Evolutionary conservation across 2,113 vertebrate genomes (phyloP).

Genomic region (Cryptomyrus ogoouensis): DNA sequence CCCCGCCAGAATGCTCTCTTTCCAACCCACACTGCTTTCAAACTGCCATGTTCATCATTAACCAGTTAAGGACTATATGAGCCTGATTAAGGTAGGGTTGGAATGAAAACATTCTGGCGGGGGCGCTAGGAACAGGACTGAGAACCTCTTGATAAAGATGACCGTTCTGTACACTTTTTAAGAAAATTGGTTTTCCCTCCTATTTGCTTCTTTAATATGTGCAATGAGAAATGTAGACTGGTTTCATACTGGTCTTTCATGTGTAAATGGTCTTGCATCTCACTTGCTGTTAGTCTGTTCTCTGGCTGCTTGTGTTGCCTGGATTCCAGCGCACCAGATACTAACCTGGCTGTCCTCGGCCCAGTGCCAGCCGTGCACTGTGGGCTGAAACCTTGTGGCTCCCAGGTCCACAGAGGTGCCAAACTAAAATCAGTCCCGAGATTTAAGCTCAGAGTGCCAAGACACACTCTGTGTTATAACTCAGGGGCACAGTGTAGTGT

Average conservation of each 20-base stretch:
- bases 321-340: constrained; percentile 78
- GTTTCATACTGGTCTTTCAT: not conserved
- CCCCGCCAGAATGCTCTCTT: no score
- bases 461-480: constrained; percentile 84
- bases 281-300: not conserved
- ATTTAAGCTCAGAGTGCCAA: constrained; percentile 87
- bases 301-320: not conserved
- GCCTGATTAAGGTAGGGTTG: no score
- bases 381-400: constrained; percentile 61
- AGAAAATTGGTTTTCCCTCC: not conserved
- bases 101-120: no score
- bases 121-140: no score
- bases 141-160: not conserved
- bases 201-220: not conserved
- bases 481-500: constrained; percentile 74
- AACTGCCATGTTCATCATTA: no score
- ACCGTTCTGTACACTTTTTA: not conserved
- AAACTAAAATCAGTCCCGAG: constrained; percentile 75
- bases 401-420: constrained; percentile 80
- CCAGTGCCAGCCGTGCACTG: constrained; percentile 48
- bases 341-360: constrained; percentile 72
- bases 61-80: no score
- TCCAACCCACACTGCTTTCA: no score
- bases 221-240: not conserved
- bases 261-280: not conserved